phyloP scores from a whole-genome alignment of 2,113 vertebrate species.

The Ursus arctos region DNA sequence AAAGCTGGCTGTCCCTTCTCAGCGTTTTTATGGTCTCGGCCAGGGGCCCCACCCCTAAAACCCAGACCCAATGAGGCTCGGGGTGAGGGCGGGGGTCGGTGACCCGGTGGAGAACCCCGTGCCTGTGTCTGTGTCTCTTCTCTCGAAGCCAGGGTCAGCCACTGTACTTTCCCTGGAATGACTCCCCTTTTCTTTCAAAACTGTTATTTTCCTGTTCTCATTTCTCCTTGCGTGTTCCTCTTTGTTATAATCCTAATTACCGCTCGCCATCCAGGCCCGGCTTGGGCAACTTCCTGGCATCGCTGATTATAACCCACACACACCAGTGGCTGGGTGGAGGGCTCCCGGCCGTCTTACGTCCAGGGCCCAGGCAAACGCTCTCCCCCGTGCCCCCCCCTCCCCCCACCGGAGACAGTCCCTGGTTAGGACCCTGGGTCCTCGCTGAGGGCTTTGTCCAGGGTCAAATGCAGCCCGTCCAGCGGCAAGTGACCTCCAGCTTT shows the following conservation, averaged over 20 bases:
- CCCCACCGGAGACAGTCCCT: background rate
- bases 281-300: background rate
- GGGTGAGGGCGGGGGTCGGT: background rate
- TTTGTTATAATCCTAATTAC: background rate
- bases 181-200: background rate
- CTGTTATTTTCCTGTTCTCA: background rate
- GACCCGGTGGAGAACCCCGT: background rate
- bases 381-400: rapidly evolving
- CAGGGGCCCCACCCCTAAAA: background rate
- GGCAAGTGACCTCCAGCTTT: background rate
- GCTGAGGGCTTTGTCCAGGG: rapidly evolving
- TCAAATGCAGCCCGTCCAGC: background rate
- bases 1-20: rapidly evolving
- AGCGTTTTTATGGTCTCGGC: background rate
- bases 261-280: rapidly evolving
- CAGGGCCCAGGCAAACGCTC: rapidly evolving
- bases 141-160: too few species aligned
- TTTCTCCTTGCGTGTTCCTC: background rate
- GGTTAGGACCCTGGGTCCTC: background rate
- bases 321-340: background rate
- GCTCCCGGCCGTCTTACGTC: rapidly evolving
- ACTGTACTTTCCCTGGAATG: background rate
- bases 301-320: rapidly evolving
- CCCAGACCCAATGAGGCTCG: rapidly evolving
- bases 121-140: too few species aligned